A percentile compares a stretch with the other conserved stretches of the same genome.
Conservation (phyloP, 2,888 invertebrate species). For the Halictus quadricinctus region DNA sequence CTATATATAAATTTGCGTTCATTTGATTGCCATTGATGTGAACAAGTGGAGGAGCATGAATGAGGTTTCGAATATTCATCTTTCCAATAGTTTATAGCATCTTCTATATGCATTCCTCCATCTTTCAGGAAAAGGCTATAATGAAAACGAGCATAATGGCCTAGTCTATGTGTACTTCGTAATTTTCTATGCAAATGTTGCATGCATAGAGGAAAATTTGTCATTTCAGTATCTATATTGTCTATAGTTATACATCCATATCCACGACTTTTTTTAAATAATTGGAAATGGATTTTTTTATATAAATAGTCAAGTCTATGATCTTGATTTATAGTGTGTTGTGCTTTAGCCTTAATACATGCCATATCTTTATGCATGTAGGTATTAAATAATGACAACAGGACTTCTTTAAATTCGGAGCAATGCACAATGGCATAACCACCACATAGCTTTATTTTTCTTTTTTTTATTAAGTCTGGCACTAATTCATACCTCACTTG, state of each 20-base stretch:
- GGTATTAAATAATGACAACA: slow-evolving; percentile 83
- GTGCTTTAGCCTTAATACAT: slow-evolving; percentile 46
- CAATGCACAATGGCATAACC: slow-evolving; percentile 85
- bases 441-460: slow-evolving; percentile 83
- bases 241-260: slow-evolving; percentile 68
- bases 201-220: slow-evolving; percentile 87
- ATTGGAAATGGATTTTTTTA: slow-evolving; percentile 65
- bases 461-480: slow-evolving; percentile 83
- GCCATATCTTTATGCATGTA: slow-evolving; percentile 78
- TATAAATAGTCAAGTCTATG: slow-evolving; percentile 71
- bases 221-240: slow-evolving; percentile 82
- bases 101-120: slow-evolving; percentile 87
- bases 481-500: slow-evolving; percentile 85
- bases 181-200: slow-evolving; percentile 84
- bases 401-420: slow-evolving; percentile 84
- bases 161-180: slow-evolving; percentile 85
- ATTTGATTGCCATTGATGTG: slow-evolving; percentile 87
- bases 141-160: slow-evolving; percentile 86
- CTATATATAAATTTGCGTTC: slow-evolving; percentile 87
- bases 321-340: slow-evolving; percentile 66
- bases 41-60: slow-evolving; percentile 83
- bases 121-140: slow-evolving; percentile 89
- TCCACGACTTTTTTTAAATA: slow-evolving; percentile 51
- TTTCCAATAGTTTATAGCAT: slow-evolving; percentile 87
- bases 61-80: slow-evolving; percentile 85